Evolutionary conservation across 1,140 invertebrate genomes (phyloP).

Genomic region (Anthonomus grandis): DNA sequence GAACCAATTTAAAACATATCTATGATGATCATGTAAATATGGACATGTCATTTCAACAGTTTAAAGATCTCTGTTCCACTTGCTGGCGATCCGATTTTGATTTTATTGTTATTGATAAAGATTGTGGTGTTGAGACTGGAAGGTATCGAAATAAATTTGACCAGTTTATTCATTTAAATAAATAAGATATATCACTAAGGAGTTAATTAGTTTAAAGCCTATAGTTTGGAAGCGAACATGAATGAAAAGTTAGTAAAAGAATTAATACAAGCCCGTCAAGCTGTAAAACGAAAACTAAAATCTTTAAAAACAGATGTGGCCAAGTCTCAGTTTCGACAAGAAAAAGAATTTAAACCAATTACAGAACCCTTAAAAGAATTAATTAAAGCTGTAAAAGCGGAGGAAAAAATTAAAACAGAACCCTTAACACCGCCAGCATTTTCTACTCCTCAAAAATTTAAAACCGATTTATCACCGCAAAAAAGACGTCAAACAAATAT

Average conservation of each 20-base stretch:
- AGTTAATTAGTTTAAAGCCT: neutral
- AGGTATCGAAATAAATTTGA: slow-evolving; percentile 42
- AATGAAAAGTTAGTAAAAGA: slow-evolving; percentile 2
- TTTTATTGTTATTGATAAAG: slow-evolving; percentile 43
- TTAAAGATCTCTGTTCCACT: slow-evolving; percentile 39
- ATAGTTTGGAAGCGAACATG: neutral
- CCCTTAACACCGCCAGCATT: neutral
- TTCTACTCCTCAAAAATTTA: neutral
- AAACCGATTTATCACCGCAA: neutral
- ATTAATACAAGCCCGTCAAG: slow-evolving; percentile 2
- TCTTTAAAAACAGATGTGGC: neutral
- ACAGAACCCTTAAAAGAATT: slow-evolving; percentile 7
- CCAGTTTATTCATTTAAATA: slow-evolving; percentile 23
- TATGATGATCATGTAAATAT: slow-evolving; percentile 45
- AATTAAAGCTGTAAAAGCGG: neutral
- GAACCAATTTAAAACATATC: slow-evolving; percentile 47
- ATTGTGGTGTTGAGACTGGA: slow-evolving; percentile 35
- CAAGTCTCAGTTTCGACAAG: neutral
- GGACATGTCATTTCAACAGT: slow-evolving; percentile 43
- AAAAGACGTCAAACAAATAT: neutral
- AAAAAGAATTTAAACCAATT: slow-evolving; percentile 3
- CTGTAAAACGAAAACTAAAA: slow-evolving; percentile 7
- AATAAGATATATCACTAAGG: neutral
- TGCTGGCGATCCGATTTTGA: slow-evolving; percentile 39
- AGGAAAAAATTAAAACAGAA: neutral